Percentiles rank a stretch among this genome's conserved stretches.
Conservation (phyloP, 2,888 invertebrate genomes). For the Lutraria lutraria region DNA sequence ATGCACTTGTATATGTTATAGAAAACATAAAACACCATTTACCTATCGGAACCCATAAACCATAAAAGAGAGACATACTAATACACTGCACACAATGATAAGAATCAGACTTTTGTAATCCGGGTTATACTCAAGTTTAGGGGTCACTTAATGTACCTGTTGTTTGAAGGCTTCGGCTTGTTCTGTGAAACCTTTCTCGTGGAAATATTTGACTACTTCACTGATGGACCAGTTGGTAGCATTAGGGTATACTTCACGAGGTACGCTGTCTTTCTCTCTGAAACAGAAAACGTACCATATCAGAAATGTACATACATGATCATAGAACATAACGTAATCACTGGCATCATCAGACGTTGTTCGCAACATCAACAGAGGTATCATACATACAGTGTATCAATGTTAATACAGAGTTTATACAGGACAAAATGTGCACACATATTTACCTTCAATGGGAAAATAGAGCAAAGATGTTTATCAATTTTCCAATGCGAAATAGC, state of each 20-base stretch:
- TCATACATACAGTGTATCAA: not conserved
- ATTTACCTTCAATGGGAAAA: no score
- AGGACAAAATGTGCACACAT: not conserved
- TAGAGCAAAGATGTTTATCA: no score
- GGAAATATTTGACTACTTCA: constrained; percentile 93
- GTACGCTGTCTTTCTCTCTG: constrained; percentile 43
- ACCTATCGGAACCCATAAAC: no score
- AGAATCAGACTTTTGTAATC: no score
- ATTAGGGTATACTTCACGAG: constrained; percentile 89
- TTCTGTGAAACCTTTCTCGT: constrained; percentile 91
- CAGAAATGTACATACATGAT: not conserved
- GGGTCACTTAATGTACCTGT: constrained; percentile 89
- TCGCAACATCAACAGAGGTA: not conserved
- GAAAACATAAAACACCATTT: no score
- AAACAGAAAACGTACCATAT: not conserved
- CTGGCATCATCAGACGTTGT: not conserved
- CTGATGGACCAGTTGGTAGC: constrained; percentile 93
- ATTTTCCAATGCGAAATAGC: no score
- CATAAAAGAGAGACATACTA: no score
- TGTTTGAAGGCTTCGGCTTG: constrained; percentile 92
- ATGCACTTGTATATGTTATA: no score
- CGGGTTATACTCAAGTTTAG: no score
- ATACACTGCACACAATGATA: no score
- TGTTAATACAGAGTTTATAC: not conserved
- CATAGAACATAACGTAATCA: not conserved